These are phyloP conservation scores for Epizoanthus scotinus DNA, from an alignment of 92 coral and sea anemone species.

Conservation along the genomic window DNA sequence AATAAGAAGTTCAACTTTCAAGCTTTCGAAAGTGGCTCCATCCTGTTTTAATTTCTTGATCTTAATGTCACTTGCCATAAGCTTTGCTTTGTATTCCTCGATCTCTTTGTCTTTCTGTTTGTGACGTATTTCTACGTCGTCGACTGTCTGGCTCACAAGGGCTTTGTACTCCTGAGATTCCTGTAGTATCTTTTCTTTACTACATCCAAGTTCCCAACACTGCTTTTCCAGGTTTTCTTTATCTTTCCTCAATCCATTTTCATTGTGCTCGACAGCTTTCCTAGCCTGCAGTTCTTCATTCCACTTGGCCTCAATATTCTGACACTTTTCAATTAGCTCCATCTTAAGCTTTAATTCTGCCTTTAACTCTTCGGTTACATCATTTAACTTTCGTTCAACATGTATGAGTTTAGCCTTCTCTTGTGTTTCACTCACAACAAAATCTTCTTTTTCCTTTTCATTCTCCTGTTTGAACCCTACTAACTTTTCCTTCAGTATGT, in stretches of 20 bases:
- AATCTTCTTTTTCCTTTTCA: conserved; percentile 62
- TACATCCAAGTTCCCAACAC: conserved; percentile 1
- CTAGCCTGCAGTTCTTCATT: conserved; percentile 2
- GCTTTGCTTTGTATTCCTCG: conserved; percentile 23
- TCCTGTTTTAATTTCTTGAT: conserved; percentile 49
- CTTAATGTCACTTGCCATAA: conserved; percentile 25
- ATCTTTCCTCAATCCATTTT: conserved; percentile 28
- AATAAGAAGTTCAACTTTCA: conserved; percentile 60
- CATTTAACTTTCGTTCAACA: conserved; percentile 44
- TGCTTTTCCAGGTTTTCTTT: conserved; percentile 18
- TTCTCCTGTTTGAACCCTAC: conserved; percentile 54
- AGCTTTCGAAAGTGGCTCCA: conserved; percentile 56
- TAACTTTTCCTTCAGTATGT: conserved; percentile 60
- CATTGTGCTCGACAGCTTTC: background rate
- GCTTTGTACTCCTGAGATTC: conserved; percentile 39
- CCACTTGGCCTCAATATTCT: conserved; percentile 15
- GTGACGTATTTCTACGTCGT: conserved; percentile 39
- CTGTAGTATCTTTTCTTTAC: conserved; percentile 9
- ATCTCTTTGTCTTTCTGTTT: conserved; percentile 23
- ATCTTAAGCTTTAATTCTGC: conserved; percentile 30
- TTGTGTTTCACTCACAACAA: conserved; percentile 55
- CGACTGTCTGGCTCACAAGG: conserved; percentile 37
- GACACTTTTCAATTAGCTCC: conserved; percentile 32
- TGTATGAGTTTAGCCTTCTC: conserved; percentile 63
- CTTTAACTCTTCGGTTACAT: conserved; percentile 43